Base-by-base conservation (phyloP, 92 coral and sea anemone genomes). In the Palythoa grandiflora region DNA sequence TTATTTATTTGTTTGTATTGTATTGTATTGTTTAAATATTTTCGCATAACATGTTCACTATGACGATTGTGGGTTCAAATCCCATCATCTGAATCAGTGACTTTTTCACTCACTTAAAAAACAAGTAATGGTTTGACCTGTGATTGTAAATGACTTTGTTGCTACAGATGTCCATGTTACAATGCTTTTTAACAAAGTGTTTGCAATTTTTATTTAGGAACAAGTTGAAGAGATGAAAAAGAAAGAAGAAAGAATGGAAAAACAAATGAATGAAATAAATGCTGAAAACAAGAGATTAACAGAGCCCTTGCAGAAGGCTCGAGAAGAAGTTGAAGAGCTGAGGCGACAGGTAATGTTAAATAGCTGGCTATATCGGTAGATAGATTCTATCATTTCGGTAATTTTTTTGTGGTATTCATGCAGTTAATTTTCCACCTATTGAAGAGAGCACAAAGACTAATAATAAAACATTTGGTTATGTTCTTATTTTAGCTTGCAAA, bases 171-270 rank as follows among this genome's bases (percentile, higher is more conserved):
- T 28, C 28, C 28, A 0, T 28, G 28, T 28, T 28, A 28, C 28
- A 28, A 28, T 28, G 28, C 28, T 28, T 28, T 28, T 28, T 28
- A 28, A 28, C 28, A 28, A 28, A 28, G 28, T 28, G 28, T 36
- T 2, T 11, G 21, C 40, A 70, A 70, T 36, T 16, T 21, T 28
- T 38, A 28, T 20, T 38, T 65, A 97, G 99, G 99, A 97, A 93
- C 99, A 97, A 97, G 99, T 97, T 4, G 99, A 97, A 87, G 99
- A 97, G 75, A 97, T 97, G 99, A 97, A 97, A 79, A 97, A 95
- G 95, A 97, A 97, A 73, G 99, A 97, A 70, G 99, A 97, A 80
- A 86, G 99, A 89, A 97, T 97, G 99, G 99, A 97, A 55, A 97
- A 97, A 90, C 99, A 97, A 75, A 93, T 97, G 99, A 97, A 97